Conservation (phyloP, 2,888 invertebrate species). For the Tetragonisca angustula region DNA sequence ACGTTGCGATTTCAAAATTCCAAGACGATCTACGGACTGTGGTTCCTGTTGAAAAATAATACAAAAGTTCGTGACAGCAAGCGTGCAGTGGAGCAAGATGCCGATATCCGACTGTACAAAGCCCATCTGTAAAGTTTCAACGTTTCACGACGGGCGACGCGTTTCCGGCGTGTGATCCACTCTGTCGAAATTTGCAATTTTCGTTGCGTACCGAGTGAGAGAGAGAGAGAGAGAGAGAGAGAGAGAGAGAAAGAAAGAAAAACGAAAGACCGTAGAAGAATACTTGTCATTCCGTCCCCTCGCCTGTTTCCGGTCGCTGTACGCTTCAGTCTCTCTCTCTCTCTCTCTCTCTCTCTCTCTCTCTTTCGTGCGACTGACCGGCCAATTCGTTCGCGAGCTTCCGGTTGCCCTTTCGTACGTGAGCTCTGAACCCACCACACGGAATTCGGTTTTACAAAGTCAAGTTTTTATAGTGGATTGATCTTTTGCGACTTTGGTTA, state of each 20-base stretch:
- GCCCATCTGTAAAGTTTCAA: slow-evolving; percentile 6
- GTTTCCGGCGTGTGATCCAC: slow-evolving; percentile 37
- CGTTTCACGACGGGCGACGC: slow-evolving; percentile 22
- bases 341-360: not conserved
- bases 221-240: no score
- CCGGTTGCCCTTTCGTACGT: slow-evolving; percentile 6
- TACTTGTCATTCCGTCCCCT: slow-evolving; percentile 28
- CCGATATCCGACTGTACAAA: slow-evolving; percentile 19
- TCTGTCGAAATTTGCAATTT: slow-evolving; percentile 36
- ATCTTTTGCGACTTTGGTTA: no score
- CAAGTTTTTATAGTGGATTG: no score
- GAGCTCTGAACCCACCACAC: no score
- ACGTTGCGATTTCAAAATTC: no score
- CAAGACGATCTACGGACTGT: no score
- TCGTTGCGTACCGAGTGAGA: slow-evolving; percentile 26
- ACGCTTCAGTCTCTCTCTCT: no score
- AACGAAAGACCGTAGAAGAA: slow-evolving; percentile 36
- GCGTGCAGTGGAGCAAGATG: not conserved
- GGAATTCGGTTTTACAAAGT: not conserved
- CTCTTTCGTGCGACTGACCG: slow-evolving; percentile 8
- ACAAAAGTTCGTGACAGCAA: no score
- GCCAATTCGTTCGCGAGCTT: slow-evolving; percentile 18
- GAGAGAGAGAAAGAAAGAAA: no score
- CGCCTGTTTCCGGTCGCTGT: slow-evolving; percentile 39
- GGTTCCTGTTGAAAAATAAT: no score